phyloP scores from a whole-genome alignment of 2,888 invertebrate species.

The Molanna angustata region DNA sequence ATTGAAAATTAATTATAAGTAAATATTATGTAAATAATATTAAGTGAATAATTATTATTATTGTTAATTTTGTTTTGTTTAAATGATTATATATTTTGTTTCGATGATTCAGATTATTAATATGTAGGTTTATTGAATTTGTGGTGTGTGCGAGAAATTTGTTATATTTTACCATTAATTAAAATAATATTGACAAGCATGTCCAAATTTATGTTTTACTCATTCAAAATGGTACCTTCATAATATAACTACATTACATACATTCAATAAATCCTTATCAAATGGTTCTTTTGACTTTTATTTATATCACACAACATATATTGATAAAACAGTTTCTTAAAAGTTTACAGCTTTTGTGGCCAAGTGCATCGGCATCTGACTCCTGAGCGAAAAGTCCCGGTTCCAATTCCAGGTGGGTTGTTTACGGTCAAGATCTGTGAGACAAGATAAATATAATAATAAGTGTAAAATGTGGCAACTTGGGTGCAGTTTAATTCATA shows the following conservation, averaged over 20 bases:
- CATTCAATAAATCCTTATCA: slow-evolving; percentile 52
- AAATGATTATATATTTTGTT: slow-evolving; percentile 25
- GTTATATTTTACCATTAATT: not conserved
- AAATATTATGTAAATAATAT: slow-evolving; percentile 16
- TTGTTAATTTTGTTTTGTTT: slow-evolving; percentile 24
- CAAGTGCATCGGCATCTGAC: too few relatives aligned
- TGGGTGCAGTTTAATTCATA: too few relatives aligned
- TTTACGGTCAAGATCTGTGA: too few relatives aligned
- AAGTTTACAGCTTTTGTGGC: too few relatives aligned
- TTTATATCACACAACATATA: too few relatives aligned
- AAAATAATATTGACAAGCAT: slow-evolving; percentile 16
- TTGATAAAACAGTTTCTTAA: too few relatives aligned
- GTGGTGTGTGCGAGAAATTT: not conserved
- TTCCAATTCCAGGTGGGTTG: too few relatives aligned
- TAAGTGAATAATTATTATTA: slow-evolving; percentile 18
- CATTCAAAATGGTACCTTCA: slow-evolving; percentile 50
- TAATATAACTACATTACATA: slow-evolving; percentile 58
- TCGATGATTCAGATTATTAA: slow-evolving; percentile 15
- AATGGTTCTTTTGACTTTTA: slow-evolving; percentile 16
- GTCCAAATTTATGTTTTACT: slow-evolving; percentile 39
- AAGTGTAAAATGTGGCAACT: too few relatives aligned
- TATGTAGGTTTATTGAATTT: slow-evolving; percentile 6
- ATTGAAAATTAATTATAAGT: slow-evolving; percentile 24
- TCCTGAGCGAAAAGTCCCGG: too few relatives aligned
- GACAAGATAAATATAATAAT: too few relatives aligned